Percentiles rank a stretch among this genome's conserved stretches.
phyloP scores from a whole-genome alignment of 2,797 vertebrate genomes.

The Garrulus glandarius region DNA sequence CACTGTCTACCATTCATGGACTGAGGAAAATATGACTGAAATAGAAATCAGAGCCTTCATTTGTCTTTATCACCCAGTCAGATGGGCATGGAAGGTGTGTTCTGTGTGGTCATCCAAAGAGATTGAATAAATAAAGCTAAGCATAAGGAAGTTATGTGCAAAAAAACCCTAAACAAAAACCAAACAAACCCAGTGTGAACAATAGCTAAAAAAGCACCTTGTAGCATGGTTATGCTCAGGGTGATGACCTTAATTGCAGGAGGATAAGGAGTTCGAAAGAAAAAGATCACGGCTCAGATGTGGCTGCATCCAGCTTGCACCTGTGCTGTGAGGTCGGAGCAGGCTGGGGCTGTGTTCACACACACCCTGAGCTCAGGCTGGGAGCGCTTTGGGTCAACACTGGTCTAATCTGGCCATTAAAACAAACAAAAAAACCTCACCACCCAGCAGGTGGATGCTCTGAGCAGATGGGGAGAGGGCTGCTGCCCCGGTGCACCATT shows the following conservation, averaged over 20 bases:
- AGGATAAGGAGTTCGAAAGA: background rate
- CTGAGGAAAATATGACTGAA: background rate
- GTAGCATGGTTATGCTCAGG: background rate
- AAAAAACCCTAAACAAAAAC: background rate
- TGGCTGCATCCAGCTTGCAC: background rate
- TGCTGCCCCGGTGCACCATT: background rate
- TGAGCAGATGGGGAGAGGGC: slow-evolving; percentile 54
- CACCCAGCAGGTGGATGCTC: slow-evolving; percentile 52
- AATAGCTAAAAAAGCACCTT: background rate
- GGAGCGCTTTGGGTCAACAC: background rate
- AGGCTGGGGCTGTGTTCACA: background rate
- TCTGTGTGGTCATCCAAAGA: background rate
- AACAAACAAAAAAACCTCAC: background rate
- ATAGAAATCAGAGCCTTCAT: background rate
- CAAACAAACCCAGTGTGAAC: background rate
- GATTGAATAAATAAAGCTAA: background rate
- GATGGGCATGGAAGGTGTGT: background rate
- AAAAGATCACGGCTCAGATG: fast-evolving
- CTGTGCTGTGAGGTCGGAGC: background rate
- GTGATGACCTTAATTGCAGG: background rate
- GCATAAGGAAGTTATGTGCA: background rate
- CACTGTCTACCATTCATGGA: background rate
- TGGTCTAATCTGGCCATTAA: slow-evolving; percentile 20
- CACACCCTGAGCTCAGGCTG: background rate
- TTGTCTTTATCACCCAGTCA: background rate